A percentile compares a stretch with the other conserved stretches of the same genome.
These are phyloP conservation scores for Strongylocentrotus purpuratus DNA, from an alignment of 35 echinoderm and acorn worm genomes.

Conservation along the genomic window DNA sequence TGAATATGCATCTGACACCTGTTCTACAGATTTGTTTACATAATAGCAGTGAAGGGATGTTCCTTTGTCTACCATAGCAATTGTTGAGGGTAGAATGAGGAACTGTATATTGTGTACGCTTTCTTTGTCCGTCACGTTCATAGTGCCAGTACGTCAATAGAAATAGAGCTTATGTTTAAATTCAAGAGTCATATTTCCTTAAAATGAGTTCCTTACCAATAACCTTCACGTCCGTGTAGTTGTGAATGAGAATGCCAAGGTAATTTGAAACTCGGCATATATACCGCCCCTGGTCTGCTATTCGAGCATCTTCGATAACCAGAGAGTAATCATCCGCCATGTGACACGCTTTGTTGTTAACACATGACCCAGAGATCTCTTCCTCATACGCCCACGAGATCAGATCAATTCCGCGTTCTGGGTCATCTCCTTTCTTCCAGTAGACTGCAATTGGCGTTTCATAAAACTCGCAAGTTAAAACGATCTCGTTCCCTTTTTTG, in stretches of 20 bases:
- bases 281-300: not conserved
- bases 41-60: too few relatives aligned
- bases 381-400: not conserved
- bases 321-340: not conserved
- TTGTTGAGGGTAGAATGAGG: too few relatives aligned
- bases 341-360: not conserved
- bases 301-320: not conserved
- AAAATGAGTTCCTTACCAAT: too few relatives aligned
- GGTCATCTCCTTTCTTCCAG: not conserved
- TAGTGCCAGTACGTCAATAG: too few relatives aligned
- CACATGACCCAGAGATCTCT: not conserved
- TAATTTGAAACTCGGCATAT: not conserved
- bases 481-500: not conserved
- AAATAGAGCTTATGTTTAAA: too few relatives aligned
- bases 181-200: too few relatives aligned
- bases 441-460: not conserved
- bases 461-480: not conserved
- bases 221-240: not conserved
- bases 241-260: not conserved
- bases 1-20: too few relatives aligned
- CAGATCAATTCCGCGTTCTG: not conserved
- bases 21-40: too few relatives aligned
- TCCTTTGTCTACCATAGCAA: too few relatives aligned
- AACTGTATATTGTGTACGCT: too few relatives aligned
- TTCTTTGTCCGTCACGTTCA: too few relatives aligned